Conservation (phyloP, 2,888 invertebrate genomes). For the Caenorhabditis sulstoni region DNA sequence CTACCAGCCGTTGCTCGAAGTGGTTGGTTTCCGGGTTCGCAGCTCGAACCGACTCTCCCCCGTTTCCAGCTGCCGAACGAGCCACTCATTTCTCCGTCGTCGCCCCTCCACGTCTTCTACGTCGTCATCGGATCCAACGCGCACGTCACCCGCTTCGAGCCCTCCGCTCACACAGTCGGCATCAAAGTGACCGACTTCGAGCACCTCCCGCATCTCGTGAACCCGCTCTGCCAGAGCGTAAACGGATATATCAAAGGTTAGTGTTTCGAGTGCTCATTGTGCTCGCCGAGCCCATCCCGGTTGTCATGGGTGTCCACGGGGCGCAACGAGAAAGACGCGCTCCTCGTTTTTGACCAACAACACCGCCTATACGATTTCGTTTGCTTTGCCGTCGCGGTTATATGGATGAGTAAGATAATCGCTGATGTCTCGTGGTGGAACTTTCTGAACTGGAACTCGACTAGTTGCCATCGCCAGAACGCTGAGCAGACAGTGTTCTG, state of each 20-base stretch:
- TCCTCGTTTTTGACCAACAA: slow-evolving; percentile 40
- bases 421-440: slow-evolving; percentile 79
- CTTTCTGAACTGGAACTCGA: slow-evolving; percentile 77
- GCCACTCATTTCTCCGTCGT: slow-evolving; percentile 73
- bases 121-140: slow-evolving; percentile 66
- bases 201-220: slow-evolving; percentile 66
- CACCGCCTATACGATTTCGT: slow-evolving; percentile 42
- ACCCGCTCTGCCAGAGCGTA: slow-evolving; percentile 74
- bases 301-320: slow-evolving; percentile 36
- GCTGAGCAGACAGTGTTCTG: slow-evolving; percentile 73
- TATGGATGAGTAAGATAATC: slow-evolving; percentile 65
- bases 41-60: not conserved
- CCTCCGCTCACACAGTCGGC: slow-evolving; percentile 68
- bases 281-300: slow-evolving; percentile 14
- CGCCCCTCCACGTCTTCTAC: slow-evolving; percentile 78
- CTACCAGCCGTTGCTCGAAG: slow-evolving; percentile 70
- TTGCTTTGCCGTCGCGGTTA: slow-evolving; percentile 6
- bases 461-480: slow-evolving; percentile 74
- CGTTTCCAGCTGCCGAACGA: slow-evolving; percentile 64
- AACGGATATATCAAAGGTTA: slow-evolving; percentile 68
- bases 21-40: slow-evolving; percentile 54
- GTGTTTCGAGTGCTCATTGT: not conserved
- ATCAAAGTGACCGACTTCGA: slow-evolving; percentile 74
- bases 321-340: slow-evolving; percentile 16
- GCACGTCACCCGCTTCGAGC: slow-evolving; percentile 61